These are phyloP conservation scores for Pangasius djambal DNA, from an alignment of 2,797 vertebrate species.

Conservation along the genomic window DNA sequence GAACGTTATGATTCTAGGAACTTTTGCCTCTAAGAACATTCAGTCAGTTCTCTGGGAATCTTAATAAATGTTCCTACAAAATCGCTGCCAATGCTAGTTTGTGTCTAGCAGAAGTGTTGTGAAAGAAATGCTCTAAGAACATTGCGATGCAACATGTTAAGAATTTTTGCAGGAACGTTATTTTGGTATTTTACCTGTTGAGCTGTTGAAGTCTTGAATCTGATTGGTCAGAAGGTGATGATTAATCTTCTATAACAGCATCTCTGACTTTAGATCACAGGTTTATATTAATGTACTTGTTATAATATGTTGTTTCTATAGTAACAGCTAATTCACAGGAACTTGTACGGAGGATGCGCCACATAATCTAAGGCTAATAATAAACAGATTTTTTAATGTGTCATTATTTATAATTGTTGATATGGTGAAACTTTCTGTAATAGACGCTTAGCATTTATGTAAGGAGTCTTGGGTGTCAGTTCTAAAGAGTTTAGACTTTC, in stretches of 20 bases:
- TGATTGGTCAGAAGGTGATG: background rate
- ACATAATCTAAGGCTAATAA: constrained; percentile 16
- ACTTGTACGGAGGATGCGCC: background rate
- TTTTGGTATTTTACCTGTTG: background rate
- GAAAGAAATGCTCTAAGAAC: background rate
- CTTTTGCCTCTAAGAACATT: background rate
- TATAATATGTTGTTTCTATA: constrained; percentile 21
- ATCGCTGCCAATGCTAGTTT: background rate
- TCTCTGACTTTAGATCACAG: background rate
- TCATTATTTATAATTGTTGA: background rate
- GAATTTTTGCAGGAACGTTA: background rate
- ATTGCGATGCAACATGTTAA: background rate
- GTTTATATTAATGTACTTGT: background rate
- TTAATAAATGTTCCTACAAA: background rate
- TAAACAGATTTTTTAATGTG: background rate
- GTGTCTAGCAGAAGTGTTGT: background rate
- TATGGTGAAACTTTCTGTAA: background rate
- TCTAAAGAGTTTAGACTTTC: background rate
- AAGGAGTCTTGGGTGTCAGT: background rate
- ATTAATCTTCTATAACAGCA: background rate
- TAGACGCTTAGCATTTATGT: background rate
- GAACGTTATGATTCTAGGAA: background rate
- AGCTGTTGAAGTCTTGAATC: background rate
- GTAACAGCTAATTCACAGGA: background rate
- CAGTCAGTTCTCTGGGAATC: background rate